These are phyloP conservation scores for Popillia japonica DNA, from an alignment of 1,140 invertebrate genomes.

Conservation along the genomic window DNA sequence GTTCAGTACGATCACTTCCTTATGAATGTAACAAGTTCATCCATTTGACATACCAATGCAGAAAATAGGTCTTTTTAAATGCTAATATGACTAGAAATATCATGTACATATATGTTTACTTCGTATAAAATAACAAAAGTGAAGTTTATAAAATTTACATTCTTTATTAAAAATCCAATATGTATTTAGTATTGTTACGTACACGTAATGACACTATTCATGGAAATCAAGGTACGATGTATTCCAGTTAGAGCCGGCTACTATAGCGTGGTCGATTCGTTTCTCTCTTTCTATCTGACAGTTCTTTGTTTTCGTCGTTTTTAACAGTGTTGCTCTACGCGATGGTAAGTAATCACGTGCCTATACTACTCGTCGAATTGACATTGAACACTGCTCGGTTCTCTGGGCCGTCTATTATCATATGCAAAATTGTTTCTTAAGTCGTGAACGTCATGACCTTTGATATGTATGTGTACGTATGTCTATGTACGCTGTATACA, in stretches of 20 bases:
- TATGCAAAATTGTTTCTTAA: constrained; percentile 33
- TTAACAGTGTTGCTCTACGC: constrained; percentile 10
- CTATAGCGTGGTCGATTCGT: background rate
- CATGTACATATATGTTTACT: too few relatives aligned
- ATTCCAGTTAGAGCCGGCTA: constrained; percentile 14
- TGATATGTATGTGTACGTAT: background rate
- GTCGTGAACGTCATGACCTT: constrained; percentile 32
- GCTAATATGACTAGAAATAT: too few relatives aligned
- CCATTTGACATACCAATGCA: too few relatives aligned
- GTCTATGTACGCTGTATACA: background rate
- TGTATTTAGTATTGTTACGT: background rate
- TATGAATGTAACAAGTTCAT: too few relatives aligned
- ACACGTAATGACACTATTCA: constrained; percentile 1
- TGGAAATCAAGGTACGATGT: constrained; percentile 25
- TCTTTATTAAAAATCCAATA: too few relatives aligned
- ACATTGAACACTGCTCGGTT: constrained; percentile 23
- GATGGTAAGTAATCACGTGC: background rate
- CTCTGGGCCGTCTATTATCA: constrained; percentile 30
- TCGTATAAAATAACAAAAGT: too few relatives aligned
- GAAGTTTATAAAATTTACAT: too few relatives aligned
- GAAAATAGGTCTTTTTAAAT: too few relatives aligned
- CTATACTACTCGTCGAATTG: constrained; percentile 24
- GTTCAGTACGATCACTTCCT: too few relatives aligned
- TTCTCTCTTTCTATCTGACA: constrained; percentile 6
- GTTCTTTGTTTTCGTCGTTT: background rate